A percentile compares a stretch with the other conserved stretches of the same genome.
phyloP scores from a whole-genome alignment of 2,113 vertebrate genomes.

The Pithys albifrons region DNA sequence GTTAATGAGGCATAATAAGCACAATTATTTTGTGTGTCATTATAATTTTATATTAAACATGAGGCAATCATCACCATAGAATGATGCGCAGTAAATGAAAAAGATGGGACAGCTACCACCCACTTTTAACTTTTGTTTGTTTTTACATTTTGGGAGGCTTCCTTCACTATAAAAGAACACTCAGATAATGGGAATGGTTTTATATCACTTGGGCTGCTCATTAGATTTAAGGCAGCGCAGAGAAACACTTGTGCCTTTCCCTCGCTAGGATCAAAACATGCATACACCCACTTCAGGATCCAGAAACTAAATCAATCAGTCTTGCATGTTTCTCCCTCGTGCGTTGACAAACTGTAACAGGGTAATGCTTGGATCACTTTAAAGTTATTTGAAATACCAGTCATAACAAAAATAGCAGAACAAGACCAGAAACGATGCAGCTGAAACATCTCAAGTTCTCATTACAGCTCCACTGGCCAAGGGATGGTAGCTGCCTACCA shows the following conservation, averaged over 20 bases:
- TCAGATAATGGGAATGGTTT: not conserved
- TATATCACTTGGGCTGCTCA: not conserved
- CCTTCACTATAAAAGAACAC: not conserved
- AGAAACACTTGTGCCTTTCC: constrained; percentile 11
- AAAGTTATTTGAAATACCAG: not conserved
- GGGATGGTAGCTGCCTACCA: constrained; percentile 27
- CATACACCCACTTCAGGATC: constrained; percentile 36
- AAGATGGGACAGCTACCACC: not conserved
- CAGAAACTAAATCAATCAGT: constrained; percentile 39
- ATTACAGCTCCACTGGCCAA: constrained; percentile 4
- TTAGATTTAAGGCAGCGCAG: constrained; percentile 20
- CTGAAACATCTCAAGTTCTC: not conserved
- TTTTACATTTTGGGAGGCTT: constrained; percentile 6
- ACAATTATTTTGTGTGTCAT: not conserved
- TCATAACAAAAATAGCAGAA: constrained; percentile 22
- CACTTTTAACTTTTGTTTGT: not conserved
- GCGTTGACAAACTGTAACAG: constrained; percentile 25
- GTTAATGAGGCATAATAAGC: not conserved
- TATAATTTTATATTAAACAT: not conserved
- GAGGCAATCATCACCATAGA: not conserved
- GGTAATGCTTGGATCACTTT: not conserved
- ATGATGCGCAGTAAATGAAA: not conserved
- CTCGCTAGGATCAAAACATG: constrained; percentile 1
- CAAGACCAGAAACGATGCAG: not conserved
- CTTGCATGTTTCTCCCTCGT: not conserved